Conservation (phyloP, 2,888 invertebrate genomes). For the Dynastes hyllus region DNA sequence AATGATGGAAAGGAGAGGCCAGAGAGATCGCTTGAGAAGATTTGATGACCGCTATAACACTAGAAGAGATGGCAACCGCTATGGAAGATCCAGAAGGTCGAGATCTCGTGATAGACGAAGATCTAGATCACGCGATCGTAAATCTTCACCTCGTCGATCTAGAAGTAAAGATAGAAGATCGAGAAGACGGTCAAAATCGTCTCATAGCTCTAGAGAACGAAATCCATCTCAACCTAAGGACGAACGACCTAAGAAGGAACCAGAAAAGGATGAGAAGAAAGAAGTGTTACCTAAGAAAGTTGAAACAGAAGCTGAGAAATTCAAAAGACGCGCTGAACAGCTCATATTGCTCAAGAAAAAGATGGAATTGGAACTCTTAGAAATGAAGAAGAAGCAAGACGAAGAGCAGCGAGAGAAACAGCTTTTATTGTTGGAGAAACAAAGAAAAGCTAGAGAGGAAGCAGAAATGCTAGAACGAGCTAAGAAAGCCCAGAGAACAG, state of each 20-base stretch:
- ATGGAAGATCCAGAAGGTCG: slow-evolving; percentile 59
- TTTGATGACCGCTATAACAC: slow-evolving; percentile 44
- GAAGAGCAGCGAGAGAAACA: slow-evolving; percentile 67
- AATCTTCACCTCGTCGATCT: slow-evolving; percentile 71
- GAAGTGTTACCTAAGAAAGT: slow-evolving; percentile 57
- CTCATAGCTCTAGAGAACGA: slow-evolving; percentile 23
- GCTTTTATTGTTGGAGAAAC: slow-evolving; percentile 67
- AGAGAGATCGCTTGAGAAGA: slow-evolving; percentile 54
- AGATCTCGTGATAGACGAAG: slow-evolving; percentile 62
- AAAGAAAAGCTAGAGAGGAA: slow-evolving; percentile 70
- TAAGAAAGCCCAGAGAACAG: slow-evolving; percentile 69
- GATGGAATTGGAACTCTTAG: slow-evolving; percentile 75
- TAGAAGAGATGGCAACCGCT: slow-evolving; percentile 39
- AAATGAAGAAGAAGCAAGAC: slow-evolving; percentile 74
- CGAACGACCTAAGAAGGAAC: slow-evolving; percentile 46
- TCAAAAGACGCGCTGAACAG: slow-evolving; percentile 70
- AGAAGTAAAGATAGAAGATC: slow-evolving; percentile 63
- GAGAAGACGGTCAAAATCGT: slow-evolving; percentile 57
- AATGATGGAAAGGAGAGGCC: slow-evolving; percentile 53
- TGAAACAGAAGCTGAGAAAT: slow-evolving; percentile 65
- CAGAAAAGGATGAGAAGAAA: slow-evolving; percentile 52
- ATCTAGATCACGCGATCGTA: slow-evolving; percentile 65
- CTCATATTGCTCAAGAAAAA: slow-evolving; percentile 75
- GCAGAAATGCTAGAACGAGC: slow-evolving; percentile 70
- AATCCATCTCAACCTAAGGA: slow-evolving; percentile 15